Base-by-base conservation (phyloP, 2,113 vertebrate species). In the Hemibates koningsi region DNA sequence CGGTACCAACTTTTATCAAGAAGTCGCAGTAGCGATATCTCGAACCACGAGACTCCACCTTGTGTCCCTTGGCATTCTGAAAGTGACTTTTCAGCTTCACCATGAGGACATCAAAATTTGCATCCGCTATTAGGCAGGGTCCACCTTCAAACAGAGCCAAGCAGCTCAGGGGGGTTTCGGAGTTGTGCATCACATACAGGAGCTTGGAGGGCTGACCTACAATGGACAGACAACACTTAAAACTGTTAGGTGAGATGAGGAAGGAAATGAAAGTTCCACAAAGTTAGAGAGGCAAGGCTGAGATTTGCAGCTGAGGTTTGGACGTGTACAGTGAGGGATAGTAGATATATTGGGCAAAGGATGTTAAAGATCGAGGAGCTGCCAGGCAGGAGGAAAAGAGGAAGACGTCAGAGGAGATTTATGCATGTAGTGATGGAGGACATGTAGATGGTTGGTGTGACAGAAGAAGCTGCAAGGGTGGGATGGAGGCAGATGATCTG, bases 131-230 rank as follows among this genome's bases (percentile, higher is more conserved):
- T 6, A 99, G 96, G 84, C 97, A 98, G 54, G 99, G 99, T 2
- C 99, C 98, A 0, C 97, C 98, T 90, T 99, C 99, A 14, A 98
- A 99, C 90, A 99, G 96, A 52, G 97, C 98, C 5, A 99, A 95
- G 94, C 98, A 99, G 96, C 98, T 99, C 92, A 99, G 95, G 0
- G 98, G 98, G 6, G 97, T 97, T 91, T 99, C 99, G 0, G 98
- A 98, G 95, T 98, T 98, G 95, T 99, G 99, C 98, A 99, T 99
- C 93, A 99, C 97, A 1, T 99, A 99, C 93, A 99, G 96, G 88
- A 99, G 97, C 96, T 99, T 99, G 50, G 97, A 95, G 0, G 97
- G 94, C 96, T 99, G 99, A 89, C 98, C 99, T 99, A 96, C 24
- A 87, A 92, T 1, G 34, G 34, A 91, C 1, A 56, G 43, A 21